Conservation (phyloP, 2,888 invertebrate genomes). For the Cephus pygmeus region DNA sequence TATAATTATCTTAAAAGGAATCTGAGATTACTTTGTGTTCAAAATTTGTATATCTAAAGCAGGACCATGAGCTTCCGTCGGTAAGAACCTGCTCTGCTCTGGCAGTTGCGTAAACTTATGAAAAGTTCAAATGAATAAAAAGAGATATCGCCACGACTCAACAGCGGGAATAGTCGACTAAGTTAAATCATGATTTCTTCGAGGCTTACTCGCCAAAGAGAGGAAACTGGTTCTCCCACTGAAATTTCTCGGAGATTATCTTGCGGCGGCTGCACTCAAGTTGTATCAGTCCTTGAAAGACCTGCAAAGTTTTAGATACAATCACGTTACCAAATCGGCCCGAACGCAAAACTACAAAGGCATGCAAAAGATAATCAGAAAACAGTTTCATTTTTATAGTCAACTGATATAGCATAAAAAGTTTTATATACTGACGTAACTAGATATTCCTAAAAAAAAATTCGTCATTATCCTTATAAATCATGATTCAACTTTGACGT, state of each 20-base stretch:
- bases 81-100: neutral
- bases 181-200: neutral
- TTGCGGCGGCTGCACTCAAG: conserved; percentile 18
- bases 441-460: neutral
- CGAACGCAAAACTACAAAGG: neutral
- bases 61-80: neutral
- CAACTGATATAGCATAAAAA: neutral
- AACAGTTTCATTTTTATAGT: neutral
- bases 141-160: neutral
- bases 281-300: conserved; percentile 12
- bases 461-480: neutral
- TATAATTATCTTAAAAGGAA: neutral
- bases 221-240: conserved; percentile 30
- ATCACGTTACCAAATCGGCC: neutral
- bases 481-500: neutral
- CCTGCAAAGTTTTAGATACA: conserved; percentile 5
- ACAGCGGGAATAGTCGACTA: neutral
- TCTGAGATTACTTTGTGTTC: neutral
- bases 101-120: neutral
- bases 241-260: conserved; percentile 23
- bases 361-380: neutral
- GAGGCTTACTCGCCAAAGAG: neutral
- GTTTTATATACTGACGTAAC: neutral
- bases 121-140: neutral
- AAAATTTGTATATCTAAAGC: neutral